phyloP scores from a whole-genome alignment of 1,140 invertebrate species.

The Lepidurus packardi region DNA sequence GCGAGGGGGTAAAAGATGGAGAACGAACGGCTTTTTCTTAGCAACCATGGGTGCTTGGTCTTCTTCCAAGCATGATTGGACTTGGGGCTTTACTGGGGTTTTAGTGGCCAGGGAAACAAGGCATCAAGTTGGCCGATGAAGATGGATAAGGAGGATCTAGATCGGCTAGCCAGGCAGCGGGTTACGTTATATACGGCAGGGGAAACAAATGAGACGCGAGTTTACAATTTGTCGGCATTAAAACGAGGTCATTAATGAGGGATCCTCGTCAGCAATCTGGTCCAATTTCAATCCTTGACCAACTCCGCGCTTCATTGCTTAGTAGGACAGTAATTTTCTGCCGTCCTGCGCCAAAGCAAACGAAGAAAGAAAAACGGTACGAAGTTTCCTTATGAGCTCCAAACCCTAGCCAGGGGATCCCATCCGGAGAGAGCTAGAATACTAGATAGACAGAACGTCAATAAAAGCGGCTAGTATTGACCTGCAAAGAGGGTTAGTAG shows the following conservation, averaged over 20 bases:
- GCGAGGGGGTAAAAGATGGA: conserved; percentile 4
- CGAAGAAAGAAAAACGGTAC: not conserved
- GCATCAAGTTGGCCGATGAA: conserved; percentile 16
- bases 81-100: conserved; percentile 19
- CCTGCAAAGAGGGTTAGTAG: not conserved
- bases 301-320: not conserved
- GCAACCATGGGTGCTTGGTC: not conserved
- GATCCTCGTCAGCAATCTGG: not conserved
- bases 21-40: not conserved
- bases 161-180: not conserved
- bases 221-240: conserved; percentile 19
- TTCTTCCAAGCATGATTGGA: conserved; percentile 14
- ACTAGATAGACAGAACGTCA: not conserved
- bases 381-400: not conserved
- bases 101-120: conserved; percentile 16
- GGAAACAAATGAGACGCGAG: conserved; percentile 1
- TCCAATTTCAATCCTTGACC: not conserved
- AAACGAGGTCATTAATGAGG: conserved; percentile 11
- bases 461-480: not conserved
- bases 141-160: conserved; percentile 15
- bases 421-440: not conserved
- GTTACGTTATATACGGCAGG: not conserved
- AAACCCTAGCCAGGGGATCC: not conserved
- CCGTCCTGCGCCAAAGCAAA: not conserved
- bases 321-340: conserved; percentile 6